Evolutionary conservation across 2,113 vertebrate genomes (phyloP).

Genomic region (Cynocephalus volans): DNA sequence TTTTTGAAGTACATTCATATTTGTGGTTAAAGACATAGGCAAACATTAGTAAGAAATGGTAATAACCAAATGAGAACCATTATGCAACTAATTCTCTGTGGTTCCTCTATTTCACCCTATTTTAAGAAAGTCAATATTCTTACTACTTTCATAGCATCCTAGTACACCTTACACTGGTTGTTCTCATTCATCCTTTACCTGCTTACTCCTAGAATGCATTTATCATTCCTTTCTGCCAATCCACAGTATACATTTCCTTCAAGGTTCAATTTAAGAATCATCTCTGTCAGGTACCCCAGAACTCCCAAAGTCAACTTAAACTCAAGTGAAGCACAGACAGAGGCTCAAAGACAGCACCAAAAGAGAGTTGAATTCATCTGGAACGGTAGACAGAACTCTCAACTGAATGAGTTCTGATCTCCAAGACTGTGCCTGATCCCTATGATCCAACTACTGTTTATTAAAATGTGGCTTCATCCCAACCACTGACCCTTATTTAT

Average conservation of each 20-base stretch:
- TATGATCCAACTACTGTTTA: not conserved
- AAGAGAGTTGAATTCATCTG: not conserved
- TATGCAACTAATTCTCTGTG: not conserved
- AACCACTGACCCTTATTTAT: not conserved
- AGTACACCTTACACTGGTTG: not conserved
- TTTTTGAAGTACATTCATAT: not conserved
- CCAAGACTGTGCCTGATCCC: not conserved
- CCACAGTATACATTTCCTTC: not conserved
- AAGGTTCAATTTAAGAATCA: constrained; percentile 26
- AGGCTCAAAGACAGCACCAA: not conserved
- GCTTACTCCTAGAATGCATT: not conserved
- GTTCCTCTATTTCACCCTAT: not conserved
- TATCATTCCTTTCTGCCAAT: not conserved
- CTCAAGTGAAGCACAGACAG: not conserved
- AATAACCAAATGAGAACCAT: constrained; percentile 20
- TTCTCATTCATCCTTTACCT: not conserved
- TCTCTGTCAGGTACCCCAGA: constrained; percentile 24
- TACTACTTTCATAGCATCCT: not conserved
- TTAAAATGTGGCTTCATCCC: not conserved
- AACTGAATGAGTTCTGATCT: not conserved
- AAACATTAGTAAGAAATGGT: not conserved
- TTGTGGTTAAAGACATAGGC: constrained; percentile 17
- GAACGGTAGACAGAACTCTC: not conserved
- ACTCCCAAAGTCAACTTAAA: constrained; percentile 28
- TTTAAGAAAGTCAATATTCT: constrained; percentile 4